Conservation (phyloP, 2,888 invertebrate genomes). For the Tenthredo mesomela region DNA sequence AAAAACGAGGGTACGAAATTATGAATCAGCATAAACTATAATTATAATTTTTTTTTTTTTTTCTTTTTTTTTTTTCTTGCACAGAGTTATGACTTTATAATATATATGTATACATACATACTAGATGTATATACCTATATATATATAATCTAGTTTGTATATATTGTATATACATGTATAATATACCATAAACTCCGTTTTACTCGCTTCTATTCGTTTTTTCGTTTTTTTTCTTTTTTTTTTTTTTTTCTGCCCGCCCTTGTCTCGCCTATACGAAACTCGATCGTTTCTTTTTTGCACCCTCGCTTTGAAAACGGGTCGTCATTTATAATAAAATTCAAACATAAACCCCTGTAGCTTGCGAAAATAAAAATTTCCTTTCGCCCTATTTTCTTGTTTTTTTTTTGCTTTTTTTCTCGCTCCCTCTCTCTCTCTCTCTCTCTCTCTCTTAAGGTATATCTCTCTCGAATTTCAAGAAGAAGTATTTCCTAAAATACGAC, state of each 20-base stretch:
- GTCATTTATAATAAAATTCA: not conserved
- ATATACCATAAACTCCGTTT: not conserved
- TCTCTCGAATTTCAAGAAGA: too few species aligned
- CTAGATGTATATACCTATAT: too few species aligned
- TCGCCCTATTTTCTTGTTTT: not conserved
- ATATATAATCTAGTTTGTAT: not conserved
- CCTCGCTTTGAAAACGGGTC: conserved; percentile 3
- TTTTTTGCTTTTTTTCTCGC: not conserved
- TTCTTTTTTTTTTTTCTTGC: conserved; percentile 2
- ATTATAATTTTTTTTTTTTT: conserved; percentile 21
- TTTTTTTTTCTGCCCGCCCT: not conserved
- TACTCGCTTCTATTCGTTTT: not conserved
- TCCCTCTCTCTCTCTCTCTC: too few species aligned
- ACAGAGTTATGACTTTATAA: not conserved
- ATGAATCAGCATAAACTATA: conserved; percentile 41
- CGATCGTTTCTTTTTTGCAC: not conserved
- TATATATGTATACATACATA: not conserved
- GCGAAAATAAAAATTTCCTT: not conserved
- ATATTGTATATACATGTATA: not conserved
- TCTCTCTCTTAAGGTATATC: not conserved
- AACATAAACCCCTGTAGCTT: not conserved
- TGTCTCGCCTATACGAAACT: not conserved
- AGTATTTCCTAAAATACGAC: too few species aligned
- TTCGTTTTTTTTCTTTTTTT: not conserved
- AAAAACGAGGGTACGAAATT: conserved; percentile 17